phyloP scores from a whole-genome alignment of 2,113 vertebrate genomes.

The Actenoides lindsayi region DNA sequence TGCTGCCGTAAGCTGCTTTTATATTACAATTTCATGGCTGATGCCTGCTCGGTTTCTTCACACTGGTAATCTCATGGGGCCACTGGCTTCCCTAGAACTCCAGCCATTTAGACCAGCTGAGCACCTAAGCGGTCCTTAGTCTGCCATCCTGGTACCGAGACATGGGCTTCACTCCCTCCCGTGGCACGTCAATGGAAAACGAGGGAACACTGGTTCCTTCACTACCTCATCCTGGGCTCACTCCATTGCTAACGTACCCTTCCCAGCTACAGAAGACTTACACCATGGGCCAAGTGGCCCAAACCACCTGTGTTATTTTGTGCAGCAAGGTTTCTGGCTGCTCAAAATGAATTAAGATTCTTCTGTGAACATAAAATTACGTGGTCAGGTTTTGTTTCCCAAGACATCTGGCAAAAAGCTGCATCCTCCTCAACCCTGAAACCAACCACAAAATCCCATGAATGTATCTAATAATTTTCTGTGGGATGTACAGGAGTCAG shows the following conservation, averaged over 20 bases:
- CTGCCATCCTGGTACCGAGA: neutral
- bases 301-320: neutral
- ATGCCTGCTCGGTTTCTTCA: neutral
- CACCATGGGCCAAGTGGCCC: neutral
- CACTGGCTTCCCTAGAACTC: neutral
- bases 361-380: neutral
- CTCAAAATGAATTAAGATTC: neutral
- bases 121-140: neutral
- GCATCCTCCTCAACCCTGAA: neutral
- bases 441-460: neutral
- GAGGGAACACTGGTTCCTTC: neutral
- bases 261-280: neutral
- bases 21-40: slow-evolving; percentile 1
- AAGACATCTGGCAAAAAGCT: neutral
- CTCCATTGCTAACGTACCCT: neutral
- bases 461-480: neutral
- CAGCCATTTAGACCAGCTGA: neutral
- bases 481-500: neutral
- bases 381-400: neutral
- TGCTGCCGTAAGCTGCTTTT: slow-evolving; percentile 38
- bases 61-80: neutral
- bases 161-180: neutral
- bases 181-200: neutral
- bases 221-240: neutral
- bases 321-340: neutral